Base-by-base conservation (phyloP, 1,140 invertebrate species). In the Harlomillsia oculata region DNA sequence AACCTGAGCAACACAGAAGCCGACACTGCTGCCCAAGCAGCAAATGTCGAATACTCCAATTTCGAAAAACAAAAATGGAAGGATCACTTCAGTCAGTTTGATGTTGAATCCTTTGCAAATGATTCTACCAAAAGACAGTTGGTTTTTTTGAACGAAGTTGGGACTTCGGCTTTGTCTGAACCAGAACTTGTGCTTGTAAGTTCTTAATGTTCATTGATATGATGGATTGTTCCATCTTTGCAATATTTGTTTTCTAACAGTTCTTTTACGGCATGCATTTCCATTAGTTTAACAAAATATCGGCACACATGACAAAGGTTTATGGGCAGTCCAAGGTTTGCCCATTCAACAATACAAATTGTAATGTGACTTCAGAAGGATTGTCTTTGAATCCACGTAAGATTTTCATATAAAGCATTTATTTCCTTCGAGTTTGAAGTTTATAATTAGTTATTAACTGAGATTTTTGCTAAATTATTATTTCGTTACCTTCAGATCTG, bases 241-340 rank as follows among this genome's bases (percentile, higher is more conserved):
- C n/a, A n/a, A n/a, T n/a, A n/a, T n/a, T n/a, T n/a, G n/a, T n/a
- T n/a, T 18, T 43, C 4, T 0, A 23, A 30, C 2, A 30, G 16
- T 50, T 39, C 8, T 16, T 25, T 55, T 13, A n/a, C n/a, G n/a
- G n/a, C n/a, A n/a, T 50, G 21, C 39, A 8, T 29, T 21, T 56
- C 30, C 9, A 25, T 37, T 72, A 91, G 87, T 89, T 89, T 69
- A 89, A 89, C 71, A 77, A 84, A 16, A 71, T 90, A 16, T 82
- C 87, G 54, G 87, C 89, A 67, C 83, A 89, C 63, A 92, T 94
- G 89, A 73, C 90, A 32, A 81, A 83, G 2, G 82, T 90, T 14
- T 93, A 89, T 73, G 89, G 89, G 66, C 77, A 79, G 53, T 78
- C 79, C 0, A 78, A 77, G 65, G 73, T 85, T n/a, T 87, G 84